Base-by-base conservation (phyloP, 2,113 vertebrate genomes). In the Hiodon alosoides region DNA sequence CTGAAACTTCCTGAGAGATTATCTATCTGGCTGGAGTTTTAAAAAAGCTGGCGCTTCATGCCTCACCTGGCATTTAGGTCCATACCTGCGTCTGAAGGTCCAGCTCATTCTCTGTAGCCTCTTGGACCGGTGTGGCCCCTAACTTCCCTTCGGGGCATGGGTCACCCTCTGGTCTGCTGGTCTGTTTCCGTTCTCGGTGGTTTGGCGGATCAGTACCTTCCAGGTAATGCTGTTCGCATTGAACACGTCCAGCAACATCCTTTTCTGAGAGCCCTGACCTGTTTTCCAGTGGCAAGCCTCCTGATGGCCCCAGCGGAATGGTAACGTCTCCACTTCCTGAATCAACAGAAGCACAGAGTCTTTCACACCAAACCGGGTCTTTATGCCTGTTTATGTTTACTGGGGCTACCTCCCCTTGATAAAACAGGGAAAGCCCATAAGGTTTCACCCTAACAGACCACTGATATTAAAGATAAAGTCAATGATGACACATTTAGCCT, bases 31-130 rank as follows among this genome's bases (percentile, higher is more conserved):
- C 31, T 31, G 31, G 31, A 31, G 31, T 31, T 31, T 31, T 31
- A 31, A 31, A 31, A n/a, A 31, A 31, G 31, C 31, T 31, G 2
- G 31, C 58, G 14, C 9, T 14, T 59, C 7, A 59, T 9, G 14
- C 14, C 58, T 72, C 68, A 69, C 58, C 78, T 74, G 76, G 47
- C 57, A 67, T 67, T 50, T 17, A 31, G 16, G 71, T 72, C 78
- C 83, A 71, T 73, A 91, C 91, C 88, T 91, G 89, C 16, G 83
- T 88, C 80, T 90, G 85, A 77, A 91, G 84, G 53, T 88, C 83
- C 79, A 85, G 84, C 62, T 87, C 84, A 77, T 77, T 75, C 51
- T 72, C 65, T 72, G 70, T 62, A 8, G 16, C 59, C 60, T 74
- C 76, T 69, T 17, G 52, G 53, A 13, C 31, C 55, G 59, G 31